Evolutionary conservation across 2,113 vertebrate species (phyloP), one percentile per base, ranked within the genome.

Genomic region (Strix aluco): DNA sequence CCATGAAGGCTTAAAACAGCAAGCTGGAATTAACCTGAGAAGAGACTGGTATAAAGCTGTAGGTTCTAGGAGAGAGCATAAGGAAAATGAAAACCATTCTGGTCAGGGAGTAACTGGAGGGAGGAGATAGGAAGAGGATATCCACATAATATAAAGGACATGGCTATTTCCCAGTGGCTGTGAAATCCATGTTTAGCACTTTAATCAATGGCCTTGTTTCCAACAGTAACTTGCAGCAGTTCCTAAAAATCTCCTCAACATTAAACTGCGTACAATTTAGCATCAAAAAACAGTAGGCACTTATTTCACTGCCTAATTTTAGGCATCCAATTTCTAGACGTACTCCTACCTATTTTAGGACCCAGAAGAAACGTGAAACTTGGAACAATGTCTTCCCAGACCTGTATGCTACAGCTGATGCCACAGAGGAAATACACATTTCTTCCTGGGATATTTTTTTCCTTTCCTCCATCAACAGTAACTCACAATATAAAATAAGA

Each of bases 251-350:
- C 69, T 83, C 38, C 27, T 61, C 10, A 42, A 18, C 0, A 0
- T 4, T 59, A 36, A 94, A 61, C 32, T 81, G 70, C 4, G 8
- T 75, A 92, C 87, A 94, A 90, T 94, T 93, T 92, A 70, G 62
- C 19, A 51, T 38, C 27, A 84, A 82, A 94, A 94, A 96, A 94
- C 16, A 82, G 70, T 4, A 97, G 51, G 81, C 66, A 34, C 34
- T 95, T 94, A 96, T 92, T 97, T 93, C 40, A 65, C 42, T 82
- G 63, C 8, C 87, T 94, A 96, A 94, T 90, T 96, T 96, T 96
- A 95, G 90, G 22, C 51, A 90, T 84, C 46, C 69, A 42, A 27
- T 86, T 96, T 97, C 92, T 88, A 80, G 66, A 93, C 62, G 23
- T 88, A 90, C 86, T 79, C 44, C 59, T 81, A 73, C 22, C 51